Percentiles rank a stretch among this genome's conserved stretches.
phyloP scores from a whole-genome alignment of 2,797 vertebrate species.

The Oryzias dopingdopingensis region DNA sequence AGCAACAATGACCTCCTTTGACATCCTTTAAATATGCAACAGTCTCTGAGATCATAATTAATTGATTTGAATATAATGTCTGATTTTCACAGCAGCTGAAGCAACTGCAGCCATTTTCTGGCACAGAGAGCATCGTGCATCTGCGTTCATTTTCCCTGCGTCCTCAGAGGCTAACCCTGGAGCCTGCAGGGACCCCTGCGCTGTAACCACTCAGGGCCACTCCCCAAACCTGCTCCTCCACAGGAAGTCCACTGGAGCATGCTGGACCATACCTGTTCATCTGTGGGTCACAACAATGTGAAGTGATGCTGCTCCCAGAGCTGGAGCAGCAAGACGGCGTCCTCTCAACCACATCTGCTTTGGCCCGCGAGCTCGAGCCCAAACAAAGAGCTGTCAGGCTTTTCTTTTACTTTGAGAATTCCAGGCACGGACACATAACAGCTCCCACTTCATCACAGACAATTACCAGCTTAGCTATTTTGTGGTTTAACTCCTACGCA shows the following conservation, averaged over 20 bases:
- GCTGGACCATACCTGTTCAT: constrained; percentile 77
- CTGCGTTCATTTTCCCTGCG: constrained; percentile 56
- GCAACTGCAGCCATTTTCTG: constrained; percentile 41
- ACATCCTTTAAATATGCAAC: constrained; percentile 33
- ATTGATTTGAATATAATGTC: constrained; percentile 25
- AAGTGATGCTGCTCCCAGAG: constrained; percentile 54
- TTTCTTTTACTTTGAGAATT: constrained; percentile 18
- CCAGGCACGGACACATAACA: constrained; percentile 1
- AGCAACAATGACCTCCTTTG: constrained; percentile 4
- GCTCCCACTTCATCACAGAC: constrained; percentile 19
- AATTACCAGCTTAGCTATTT: constrained; percentile 21
- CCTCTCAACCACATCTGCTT: constrained; percentile 61
- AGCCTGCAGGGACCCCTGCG: constrained; percentile 35
- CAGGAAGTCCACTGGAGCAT: constrained; percentile 65
- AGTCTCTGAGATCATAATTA: constrained; percentile 16
- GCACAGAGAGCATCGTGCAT: constrained; percentile 50
- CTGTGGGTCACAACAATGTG: constrained; percentile 69
- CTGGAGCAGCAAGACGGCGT: constrained; percentile 66
- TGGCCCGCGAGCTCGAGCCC: constrained; percentile 38
- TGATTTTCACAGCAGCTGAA: constrained; percentile 22
- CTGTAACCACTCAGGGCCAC: constrained; percentile 53
- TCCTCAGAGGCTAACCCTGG: constrained; percentile 43
- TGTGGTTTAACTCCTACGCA: constrained; percentile 22
- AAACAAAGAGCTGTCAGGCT: constrained; percentile 28
- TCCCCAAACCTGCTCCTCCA: constrained; percentile 63